phyloP scores from a whole-genome alignment of 2,888 invertebrate species.

The Lochmaea crataegi region DNA sequence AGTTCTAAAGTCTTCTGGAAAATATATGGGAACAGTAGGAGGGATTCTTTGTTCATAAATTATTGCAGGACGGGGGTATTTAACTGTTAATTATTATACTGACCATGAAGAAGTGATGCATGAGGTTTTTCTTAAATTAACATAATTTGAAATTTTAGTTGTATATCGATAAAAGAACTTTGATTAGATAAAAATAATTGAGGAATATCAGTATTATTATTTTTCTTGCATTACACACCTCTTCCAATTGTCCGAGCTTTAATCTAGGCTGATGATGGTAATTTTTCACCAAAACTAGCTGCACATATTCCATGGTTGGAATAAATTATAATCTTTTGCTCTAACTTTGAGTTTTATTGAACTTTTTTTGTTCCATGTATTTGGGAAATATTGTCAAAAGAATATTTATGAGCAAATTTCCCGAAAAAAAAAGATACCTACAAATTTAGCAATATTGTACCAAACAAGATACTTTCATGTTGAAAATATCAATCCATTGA shows the following conservation, averaged over 20 bases:
- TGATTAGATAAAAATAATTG: neutral
- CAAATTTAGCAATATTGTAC: neutral
- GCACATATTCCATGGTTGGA: too few species aligned
- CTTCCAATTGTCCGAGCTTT: too few species aligned
- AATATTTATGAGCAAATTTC: too few species aligned
- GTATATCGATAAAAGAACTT: neutral
- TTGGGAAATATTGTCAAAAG: too few species aligned
- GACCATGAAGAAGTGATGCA: neutral
- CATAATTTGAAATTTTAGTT: neutral
- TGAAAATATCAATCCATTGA: neutral
- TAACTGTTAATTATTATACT: conserved; percentile 4
- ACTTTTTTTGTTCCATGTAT: too few species aligned
- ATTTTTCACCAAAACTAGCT: too few species aligned
- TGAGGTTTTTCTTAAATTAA: neutral
- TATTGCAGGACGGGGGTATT: neutral
- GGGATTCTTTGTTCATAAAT: conserved; percentile 28
- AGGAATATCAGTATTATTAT: too few species aligned
- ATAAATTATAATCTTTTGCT: too few species aligned
- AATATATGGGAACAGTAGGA: conserved; percentile 23
- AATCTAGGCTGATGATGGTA: too few species aligned
- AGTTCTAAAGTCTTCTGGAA: conserved; percentile 22
- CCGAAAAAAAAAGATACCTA: too few species aligned
- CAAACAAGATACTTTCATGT: neutral
- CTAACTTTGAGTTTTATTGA: too few species aligned
- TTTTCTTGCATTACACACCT: too few species aligned